A percentile compares a stretch with the other conserved stretches of the same genome.
Conservation (phyloP, 2,113 vertebrate species). For the Grallaria varia region DNA sequence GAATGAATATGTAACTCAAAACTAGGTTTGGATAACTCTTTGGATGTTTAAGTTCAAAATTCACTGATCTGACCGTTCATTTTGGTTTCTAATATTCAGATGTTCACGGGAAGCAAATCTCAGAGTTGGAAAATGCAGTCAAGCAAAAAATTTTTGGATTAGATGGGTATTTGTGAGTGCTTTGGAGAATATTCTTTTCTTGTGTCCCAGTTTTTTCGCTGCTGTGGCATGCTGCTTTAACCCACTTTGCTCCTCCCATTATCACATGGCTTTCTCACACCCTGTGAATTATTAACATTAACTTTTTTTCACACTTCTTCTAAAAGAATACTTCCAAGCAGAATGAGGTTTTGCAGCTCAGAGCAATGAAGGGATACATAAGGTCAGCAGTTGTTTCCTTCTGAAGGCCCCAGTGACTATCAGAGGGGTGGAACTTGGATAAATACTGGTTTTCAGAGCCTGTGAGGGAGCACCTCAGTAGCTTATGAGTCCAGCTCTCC, state of each 20-base stretch:
- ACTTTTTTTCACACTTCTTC: neutral
- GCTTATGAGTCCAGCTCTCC: neutral
- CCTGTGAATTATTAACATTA: neutral
- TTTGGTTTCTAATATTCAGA: neutral
- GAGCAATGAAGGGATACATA: neutral
- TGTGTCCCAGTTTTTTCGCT: fast-evolving
- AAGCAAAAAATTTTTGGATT: neutral
- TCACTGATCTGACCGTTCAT: neutral
- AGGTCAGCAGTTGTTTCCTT: neutral
- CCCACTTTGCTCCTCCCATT: neutral
- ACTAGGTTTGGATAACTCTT: neutral
- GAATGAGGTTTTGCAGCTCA: neutral
- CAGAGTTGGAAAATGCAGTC: neutral
- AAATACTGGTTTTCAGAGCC: neutral
- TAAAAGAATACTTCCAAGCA: neutral
- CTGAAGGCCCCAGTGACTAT: neutral
- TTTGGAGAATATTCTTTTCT: neutral
- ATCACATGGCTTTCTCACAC: neutral
- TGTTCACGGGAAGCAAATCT: neutral
- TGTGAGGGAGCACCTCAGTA: neutral
- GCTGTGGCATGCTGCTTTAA: neutral
- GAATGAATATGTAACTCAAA: neutral
- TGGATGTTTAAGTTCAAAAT: neutral
- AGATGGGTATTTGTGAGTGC: neutral
- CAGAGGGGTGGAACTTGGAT: neutral